Percentiles rank a stretch among this genome's conserved stretches.
Conservation (phyloP, 1,140 invertebrate genomes). For the Sinonovacula constricta region DNA sequence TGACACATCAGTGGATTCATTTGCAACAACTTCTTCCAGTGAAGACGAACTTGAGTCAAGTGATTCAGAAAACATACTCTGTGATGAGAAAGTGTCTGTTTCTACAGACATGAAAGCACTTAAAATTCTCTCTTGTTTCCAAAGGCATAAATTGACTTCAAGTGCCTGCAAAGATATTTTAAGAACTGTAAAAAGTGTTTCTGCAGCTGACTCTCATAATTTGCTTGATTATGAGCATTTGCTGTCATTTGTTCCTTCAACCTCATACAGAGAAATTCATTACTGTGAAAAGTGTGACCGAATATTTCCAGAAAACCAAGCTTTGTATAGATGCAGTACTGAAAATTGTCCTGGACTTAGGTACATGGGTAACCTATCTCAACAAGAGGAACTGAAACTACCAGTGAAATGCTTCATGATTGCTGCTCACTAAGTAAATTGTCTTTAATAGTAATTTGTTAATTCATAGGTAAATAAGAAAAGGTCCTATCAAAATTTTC, state of each 20-base stretch:
- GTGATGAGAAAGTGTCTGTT: conserved; percentile 11
- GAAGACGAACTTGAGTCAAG: conserved; percentile 15
- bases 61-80: conserved; percentile 17
- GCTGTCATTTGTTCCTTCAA: not conserved
- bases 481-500: no score
- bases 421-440: no score
- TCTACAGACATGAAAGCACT: conserved; percentile 6
- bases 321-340: conserved; percentile 23
- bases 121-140: conserved; percentile 24
- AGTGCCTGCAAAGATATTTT: conserved; percentile 20
- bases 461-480: no score
- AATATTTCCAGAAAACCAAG: conserved; percentile 26
- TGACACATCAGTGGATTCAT: conserved; percentile 17
- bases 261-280: conserved; percentile 33
- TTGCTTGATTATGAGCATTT: conserved; percentile 1
- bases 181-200: conserved; percentile 16
- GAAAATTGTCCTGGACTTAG: conserved; percentile 21
- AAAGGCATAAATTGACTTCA: conserved; percentile 13
- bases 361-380: conserved; percentile 5
- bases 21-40: conserved; percentile 18
- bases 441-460: no score
- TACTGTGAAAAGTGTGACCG: conserved; percentile 26
- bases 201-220: conserved; percentile 5
- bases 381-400: conserved; percentile 14
- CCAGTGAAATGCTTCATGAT: conserved; percentile 17